Evolutionary conservation across 2,888 invertebrate genomes (phyloP).

Genomic region (Melieria crassipennis): DNA sequence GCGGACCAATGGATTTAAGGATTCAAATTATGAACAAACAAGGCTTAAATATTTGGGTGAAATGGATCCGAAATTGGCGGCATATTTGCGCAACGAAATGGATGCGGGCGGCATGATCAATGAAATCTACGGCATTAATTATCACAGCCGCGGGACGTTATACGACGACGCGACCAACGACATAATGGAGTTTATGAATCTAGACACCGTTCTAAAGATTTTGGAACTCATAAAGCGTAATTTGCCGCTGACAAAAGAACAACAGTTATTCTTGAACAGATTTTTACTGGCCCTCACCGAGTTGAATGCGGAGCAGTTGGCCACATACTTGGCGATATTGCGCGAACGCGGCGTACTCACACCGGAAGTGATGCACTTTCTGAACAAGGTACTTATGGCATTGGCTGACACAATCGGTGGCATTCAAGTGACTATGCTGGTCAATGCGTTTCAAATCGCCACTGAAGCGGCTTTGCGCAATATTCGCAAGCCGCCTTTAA

Average conservation of each 20-base stretch:
- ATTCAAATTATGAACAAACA: not conserved
- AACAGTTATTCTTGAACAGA: not conserved
- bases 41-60: not conserved
- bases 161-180: too few species aligned
- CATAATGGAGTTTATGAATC: not conserved
- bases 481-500: too few species aligned
- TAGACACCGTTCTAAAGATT: not conserved
- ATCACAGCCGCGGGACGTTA: not conserved
- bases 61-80: slow-evolving; percentile 2
- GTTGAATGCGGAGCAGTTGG: not conserved
- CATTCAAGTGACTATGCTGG: too few species aligned
- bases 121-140: slow-evolving; percentile 26
- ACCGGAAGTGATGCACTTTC: not conserved
- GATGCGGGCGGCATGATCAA: slow-evolving; percentile 12
- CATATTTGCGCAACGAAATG: slow-evolving; percentile 19
- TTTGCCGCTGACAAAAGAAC: not conserved
- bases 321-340: not conserved
- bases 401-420: too few species aligned
- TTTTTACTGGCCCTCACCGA: slow-evolving; percentile 7
- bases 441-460: too few species aligned
- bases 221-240: not conserved
- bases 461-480: too few species aligned
- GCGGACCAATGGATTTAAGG: not conserved
- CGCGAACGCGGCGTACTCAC: not conserved
- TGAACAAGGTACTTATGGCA: too few species aligned